Conservation (phyloP, 2,888 invertebrate species). For the Dione juno region DNA sequence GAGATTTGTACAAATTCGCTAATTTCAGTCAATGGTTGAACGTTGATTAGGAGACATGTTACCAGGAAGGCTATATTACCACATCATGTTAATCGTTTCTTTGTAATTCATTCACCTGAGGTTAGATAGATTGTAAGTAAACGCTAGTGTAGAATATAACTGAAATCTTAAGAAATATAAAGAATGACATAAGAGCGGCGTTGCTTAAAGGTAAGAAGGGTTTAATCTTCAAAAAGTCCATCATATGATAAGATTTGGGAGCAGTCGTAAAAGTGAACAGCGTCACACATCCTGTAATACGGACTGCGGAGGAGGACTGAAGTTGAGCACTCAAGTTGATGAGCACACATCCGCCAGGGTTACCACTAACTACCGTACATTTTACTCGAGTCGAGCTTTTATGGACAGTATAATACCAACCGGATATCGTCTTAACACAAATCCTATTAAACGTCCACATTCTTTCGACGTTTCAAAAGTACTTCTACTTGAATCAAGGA, state of each 20-base stretch:
- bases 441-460: slow-evolving; percentile 10
- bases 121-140: no score
- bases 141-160: neutral
- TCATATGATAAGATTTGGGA: slow-evolving; percentile 57
- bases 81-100: no score
- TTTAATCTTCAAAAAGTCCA: slow-evolving; percentile 47
- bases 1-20: no score
- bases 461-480: no score
- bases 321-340: slow-evolving; percentile 67
- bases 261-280: slow-evolving; percentile 62
- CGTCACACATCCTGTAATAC: slow-evolving; percentile 53
- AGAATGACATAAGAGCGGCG: neutral
- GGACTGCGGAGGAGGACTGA: slow-evolving; percentile 45
- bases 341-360: slow-evolving; percentile 53
- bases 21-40: no score
- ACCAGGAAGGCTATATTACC: no score
- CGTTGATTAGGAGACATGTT: no score
- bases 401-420: slow-evolving; percentile 33
- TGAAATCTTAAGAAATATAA: neutral
- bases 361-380: slow-evolving; percentile 47
- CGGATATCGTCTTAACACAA: slow-evolving; percentile 21
- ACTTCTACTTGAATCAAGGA: no score
- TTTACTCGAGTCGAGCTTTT: slow-evolving; percentile 31
- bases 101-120: no score
- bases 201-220: slow-evolving; percentile 28